Base-by-base conservation (phyloP, 2,113 vertebrate genomes). In the Cyrtonyx montezumae region DNA sequence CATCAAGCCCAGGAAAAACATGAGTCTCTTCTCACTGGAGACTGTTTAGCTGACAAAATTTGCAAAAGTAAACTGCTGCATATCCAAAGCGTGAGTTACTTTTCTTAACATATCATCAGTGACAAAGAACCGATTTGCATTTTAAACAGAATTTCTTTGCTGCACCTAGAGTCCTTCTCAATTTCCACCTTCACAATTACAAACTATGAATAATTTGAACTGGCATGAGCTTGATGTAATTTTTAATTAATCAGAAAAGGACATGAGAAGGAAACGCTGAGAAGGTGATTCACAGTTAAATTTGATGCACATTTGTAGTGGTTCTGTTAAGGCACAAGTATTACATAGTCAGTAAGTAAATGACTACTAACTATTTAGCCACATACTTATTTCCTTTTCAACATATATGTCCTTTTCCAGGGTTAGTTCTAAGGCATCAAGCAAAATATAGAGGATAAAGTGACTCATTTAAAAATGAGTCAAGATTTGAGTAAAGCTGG, bases 231-330 rank as follows among this genome's bases (percentile, higher is more conserved):
- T 40, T 48, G 37, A 62, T 30, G 3, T 63, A 77, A 16, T 13
- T 92, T 79, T 90, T 80, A 83, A 93, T 79, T 79, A 87, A 77
- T 61, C 49, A 80, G 11, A 76, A 55, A 75, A 63, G 61, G 83
- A 83, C n/a, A 8, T 46, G 14, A 67, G 42, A 86, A 46, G 22
- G 21, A 83, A 93, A 80, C 13, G 56, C 4, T 16, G 49, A 91
- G 67, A 62, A 81, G 65, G 23, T 69, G 21, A 53, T 18, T 71
- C 73, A 63, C 43, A 85, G 25, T 55, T 70, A 56, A 56, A 92
- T 20, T 21, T 51, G 15, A 43, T 59, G 10, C 45, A 25, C 6
- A 28, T 22, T 77, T 55, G 62, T 26, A 76, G n/a, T 13, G 34
- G 18, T 70, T 70, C 46, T 51, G 48, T 70, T 70, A 48, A 51